phyloP scores from a whole-genome alignment of 2,113 vertebrate genomes.

The Rhizomys pruinosus region DNA sequence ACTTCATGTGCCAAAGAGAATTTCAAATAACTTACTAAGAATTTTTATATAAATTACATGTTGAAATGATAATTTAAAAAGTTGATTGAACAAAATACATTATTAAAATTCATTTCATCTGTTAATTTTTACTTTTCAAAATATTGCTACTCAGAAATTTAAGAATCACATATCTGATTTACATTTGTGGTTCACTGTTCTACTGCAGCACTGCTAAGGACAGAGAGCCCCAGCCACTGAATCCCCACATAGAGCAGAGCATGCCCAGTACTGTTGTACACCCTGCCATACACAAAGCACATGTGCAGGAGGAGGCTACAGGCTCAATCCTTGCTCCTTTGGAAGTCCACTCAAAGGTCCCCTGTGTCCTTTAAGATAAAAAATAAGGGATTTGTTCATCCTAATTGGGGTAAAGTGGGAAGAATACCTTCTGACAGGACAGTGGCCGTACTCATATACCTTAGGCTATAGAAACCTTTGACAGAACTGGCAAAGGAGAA shows the following conservation, averaged over 20 bases:
- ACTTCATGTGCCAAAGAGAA: neutral
- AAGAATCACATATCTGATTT: neutral
- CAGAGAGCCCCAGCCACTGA: neutral
- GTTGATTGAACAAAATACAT: slow-evolving; percentile 31
- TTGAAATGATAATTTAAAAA: slow-evolving; percentile 21
- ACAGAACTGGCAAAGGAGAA: slow-evolving; percentile 24
- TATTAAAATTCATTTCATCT: neutral
- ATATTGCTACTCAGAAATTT: slow-evolving; percentile 4
- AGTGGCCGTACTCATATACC: neutral
- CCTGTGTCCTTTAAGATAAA: neutral
- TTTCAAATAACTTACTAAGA: slow-evolving; percentile 3
- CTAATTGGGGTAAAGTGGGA: neutral
- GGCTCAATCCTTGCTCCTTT: neutral
- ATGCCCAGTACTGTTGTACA: accelerated
- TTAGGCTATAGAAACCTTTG: neutral
- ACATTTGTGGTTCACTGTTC: neutral
- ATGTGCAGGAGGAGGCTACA: neutral
- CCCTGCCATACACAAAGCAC: neutral
- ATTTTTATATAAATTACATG: neutral
- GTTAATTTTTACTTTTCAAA: slow-evolving; percentile 13
- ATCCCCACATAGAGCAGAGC: neutral
- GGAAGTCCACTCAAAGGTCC: neutral
- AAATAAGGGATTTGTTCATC: neutral
- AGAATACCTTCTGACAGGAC: neutral
- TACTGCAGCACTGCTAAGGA: neutral